phyloP scores from a whole-genome alignment of 2,113 vertebrate genomes.

The Mungos mungo region DNA sequence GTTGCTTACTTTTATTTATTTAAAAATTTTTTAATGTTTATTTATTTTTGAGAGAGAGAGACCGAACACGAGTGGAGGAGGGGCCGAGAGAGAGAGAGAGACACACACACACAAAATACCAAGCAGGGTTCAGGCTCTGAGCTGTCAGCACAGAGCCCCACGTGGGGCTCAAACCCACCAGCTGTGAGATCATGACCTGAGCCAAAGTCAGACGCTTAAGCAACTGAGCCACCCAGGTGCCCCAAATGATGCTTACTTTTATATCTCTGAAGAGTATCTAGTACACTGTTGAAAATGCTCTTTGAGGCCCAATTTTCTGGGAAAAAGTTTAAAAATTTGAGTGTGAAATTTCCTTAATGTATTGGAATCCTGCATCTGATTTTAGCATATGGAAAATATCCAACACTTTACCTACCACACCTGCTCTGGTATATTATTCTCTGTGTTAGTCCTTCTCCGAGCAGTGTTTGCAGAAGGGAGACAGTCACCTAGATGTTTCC shows the following conservation, averaged over 20 bases:
- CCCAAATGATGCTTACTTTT: conserved; percentile 33
- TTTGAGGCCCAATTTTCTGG: background rate
- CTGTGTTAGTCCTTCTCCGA: background rate
- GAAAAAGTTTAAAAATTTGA: conserved; percentile 1
- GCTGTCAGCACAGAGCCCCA: too few relatives aligned
- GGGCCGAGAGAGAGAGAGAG: too few relatives aligned
- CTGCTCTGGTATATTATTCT: background rate
- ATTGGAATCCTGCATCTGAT: background rate
- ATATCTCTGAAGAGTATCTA: background rate
- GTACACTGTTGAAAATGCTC: background rate
- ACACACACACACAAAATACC: too few relatives aligned
- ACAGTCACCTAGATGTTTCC: background rate
- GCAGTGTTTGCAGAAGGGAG: background rate
- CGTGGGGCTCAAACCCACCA: too few relatives aligned
- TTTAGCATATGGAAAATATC: background rate
- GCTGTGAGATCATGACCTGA: too few relatives aligned
- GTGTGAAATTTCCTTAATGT: background rate
- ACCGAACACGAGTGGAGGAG: too few relatives aligned
- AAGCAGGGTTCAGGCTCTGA: too few relatives aligned
- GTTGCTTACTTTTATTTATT: conserved; percentile 25
- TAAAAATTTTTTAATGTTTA: too few relatives aligned
- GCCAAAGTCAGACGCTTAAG: too few relatives aligned
- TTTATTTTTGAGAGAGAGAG: too few relatives aligned
- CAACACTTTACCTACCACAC: background rate
- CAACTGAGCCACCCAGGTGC: too few relatives aligned